Evolutionary conservation across 2,797 vertebrate species (phyloP).

Genomic region (Aphelocoma californica): DNA sequence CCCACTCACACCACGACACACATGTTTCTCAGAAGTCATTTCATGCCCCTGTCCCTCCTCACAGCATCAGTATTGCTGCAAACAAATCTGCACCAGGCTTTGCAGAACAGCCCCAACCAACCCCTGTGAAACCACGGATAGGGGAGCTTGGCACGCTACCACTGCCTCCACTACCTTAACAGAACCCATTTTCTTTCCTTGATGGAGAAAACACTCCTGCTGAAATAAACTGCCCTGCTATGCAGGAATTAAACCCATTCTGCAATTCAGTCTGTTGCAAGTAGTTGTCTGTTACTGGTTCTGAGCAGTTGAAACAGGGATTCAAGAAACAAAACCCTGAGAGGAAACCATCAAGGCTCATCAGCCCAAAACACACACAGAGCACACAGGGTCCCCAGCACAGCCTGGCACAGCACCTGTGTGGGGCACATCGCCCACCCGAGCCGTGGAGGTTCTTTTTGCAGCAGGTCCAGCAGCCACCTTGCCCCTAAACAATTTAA

Average conservation of each 20-base stretch:
- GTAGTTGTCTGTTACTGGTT: not conserved
- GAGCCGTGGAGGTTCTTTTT: rapidly evolving
- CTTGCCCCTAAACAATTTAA: not conserved
- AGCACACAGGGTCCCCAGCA: rapidly evolving
- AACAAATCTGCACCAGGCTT: not conserved
- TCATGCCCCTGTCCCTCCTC: not conserved
- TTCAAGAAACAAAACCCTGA: not conserved
- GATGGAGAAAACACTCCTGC: not conserved
- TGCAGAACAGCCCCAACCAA: not conserved
- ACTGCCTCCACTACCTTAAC: not conserved
- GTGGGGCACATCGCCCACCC: rapidly evolving
- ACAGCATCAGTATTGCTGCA: rapidly evolving
- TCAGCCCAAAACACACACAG: not conserved
- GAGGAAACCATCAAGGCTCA: not conserved
- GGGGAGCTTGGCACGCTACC: not conserved
- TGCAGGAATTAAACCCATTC: not conserved
- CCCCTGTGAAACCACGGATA: rapidly evolving
- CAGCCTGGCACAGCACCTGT: rapidly evolving
- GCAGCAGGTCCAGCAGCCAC: not conserved
- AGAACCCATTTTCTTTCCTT: not conserved
- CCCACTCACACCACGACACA: rapidly evolving
- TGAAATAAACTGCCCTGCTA: not conserved
- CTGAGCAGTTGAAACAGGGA: not conserved
- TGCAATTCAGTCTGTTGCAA: not conserved
- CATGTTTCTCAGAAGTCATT: not conserved